Evolutionary conservation across 2,797 vertebrate genomes (phyloP).

Genomic region (Acipenser oxyrinchus): DNA sequence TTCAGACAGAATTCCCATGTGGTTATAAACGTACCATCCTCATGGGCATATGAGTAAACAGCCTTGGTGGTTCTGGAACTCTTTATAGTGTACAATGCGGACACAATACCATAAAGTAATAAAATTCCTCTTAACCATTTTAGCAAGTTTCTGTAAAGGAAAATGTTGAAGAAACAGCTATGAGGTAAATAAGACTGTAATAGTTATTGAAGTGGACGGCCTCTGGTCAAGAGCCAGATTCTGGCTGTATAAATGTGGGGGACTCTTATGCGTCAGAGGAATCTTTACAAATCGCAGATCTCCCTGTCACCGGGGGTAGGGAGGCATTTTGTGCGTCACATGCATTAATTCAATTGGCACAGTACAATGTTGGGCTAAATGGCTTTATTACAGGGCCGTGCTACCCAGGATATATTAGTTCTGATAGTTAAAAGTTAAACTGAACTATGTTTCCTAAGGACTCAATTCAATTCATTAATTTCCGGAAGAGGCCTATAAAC

Average conservation of each 20-base stretch:
- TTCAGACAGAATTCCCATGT: too few relatives aligned
- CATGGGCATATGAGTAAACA: too few relatives aligned
- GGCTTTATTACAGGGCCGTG: conserved; percentile 90
- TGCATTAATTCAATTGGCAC: conserved; percentile 84
- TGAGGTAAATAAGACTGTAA: conserved; percentile 54
- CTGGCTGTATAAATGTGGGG: conserved; percentile 58
- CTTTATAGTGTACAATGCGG: too few relatives aligned
- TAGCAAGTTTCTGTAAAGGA: neutral
- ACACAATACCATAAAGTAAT: neutral
- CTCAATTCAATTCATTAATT: conserved; percentile 94
- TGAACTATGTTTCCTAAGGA: conserved; percentile 92
- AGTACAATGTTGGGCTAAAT: conserved; percentile 94
- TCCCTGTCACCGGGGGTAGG: conserved; percentile 67
- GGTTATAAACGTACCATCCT: too few relatives aligned
- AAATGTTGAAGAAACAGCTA: conserved; percentile 43
- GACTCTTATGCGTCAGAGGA: conserved; percentile 63
- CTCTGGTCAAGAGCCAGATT: conserved; percentile 54
- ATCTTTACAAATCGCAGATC: conserved; percentile 61
- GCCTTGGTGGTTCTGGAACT: too few relatives aligned
- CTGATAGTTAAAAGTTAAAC: conserved; percentile 95
- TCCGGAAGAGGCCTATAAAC: conserved; percentile 86
- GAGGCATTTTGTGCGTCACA: conserved; percentile 75
- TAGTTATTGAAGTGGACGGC: conserved; percentile 58
- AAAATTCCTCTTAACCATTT: conserved; percentile 2
- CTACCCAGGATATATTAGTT: conserved; percentile 80